These are phyloP conservation scores for Thymallus thymallus DNA, from an alignment of 2,113 vertebrate species.

Conservation along the genomic window DNA sequence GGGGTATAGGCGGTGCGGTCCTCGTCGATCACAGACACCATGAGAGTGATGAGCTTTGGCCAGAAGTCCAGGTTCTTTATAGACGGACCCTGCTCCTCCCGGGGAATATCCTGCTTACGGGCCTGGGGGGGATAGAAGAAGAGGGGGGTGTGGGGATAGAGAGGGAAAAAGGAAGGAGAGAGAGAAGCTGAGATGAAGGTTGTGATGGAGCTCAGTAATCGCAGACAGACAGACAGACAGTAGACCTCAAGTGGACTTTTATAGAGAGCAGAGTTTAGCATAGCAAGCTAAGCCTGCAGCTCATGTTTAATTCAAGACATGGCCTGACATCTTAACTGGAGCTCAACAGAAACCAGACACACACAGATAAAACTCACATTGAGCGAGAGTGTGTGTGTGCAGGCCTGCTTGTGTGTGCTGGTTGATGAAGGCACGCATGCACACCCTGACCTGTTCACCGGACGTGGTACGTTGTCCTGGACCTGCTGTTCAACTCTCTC, in stretches of 20 bases:
- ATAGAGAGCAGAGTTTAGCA: not conserved
- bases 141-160: conserved; percentile 1
- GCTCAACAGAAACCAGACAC: conserved; percentile 5
- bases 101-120: conserved; percentile 85
- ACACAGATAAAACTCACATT: not conserved
- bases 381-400: too few species aligned
- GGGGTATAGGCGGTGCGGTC: conserved; percentile 90
- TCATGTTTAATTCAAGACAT: conserved; percentile 21
- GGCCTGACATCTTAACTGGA: conserved; percentile 19
- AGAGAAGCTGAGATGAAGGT: conserved; percentile 5
- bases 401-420: too few species aligned
- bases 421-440: too few species aligned
- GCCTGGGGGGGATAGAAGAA: conserved; percentile 64
- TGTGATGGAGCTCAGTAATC: conserved; percentile 20
- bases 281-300: not conserved
- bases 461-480: too few species aligned
- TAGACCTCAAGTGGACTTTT: conserved; percentile 3
- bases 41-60: conserved; percentile 92
- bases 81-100: conserved; percentile 91
- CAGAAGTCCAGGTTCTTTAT: conserved; percentile 94
- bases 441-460: too few species aligned
- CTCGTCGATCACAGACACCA: conserved; percentile 93
- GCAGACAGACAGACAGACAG: not conserved
- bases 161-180: not conserved
- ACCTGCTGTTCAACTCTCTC: too few species aligned